Conservation (phyloP, 2,797 vertebrate species). For the Eulemur albifrons region DNA sequence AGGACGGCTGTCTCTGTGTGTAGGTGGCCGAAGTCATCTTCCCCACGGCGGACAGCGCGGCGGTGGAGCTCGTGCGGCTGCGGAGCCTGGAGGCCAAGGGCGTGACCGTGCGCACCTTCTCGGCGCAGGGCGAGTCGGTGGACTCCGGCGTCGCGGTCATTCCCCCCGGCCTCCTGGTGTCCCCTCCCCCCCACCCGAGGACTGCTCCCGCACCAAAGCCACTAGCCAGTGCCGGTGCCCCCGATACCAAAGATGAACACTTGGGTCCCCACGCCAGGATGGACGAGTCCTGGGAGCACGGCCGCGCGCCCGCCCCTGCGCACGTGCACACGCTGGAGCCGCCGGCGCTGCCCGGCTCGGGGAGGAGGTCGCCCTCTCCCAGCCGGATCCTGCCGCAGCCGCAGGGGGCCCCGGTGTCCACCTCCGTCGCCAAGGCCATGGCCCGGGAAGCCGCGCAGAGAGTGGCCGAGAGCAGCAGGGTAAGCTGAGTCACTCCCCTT, state of each 20-base stretch:
- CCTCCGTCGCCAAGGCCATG: conserved; percentile 97
- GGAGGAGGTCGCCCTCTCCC: conserved; percentile 92
- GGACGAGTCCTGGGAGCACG: conserved; percentile 92
- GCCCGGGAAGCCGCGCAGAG: conserved; percentile 96
- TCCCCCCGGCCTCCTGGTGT: conserved; percentile 92
- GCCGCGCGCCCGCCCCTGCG: conserved; percentile 83
- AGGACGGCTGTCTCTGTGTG: not conserved
- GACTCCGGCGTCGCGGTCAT: conserved; percentile 91
- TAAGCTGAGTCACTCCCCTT: conserved; percentile 66
- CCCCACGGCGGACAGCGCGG: conserved; percentile 90
- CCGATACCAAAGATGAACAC: conserved; percentile 97
- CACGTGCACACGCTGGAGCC: conserved; percentile 91
- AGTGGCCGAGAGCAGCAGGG: conserved; percentile 92
- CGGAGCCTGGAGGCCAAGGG: conserved; percentile 92
- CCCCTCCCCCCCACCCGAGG: conserved; percentile 88
- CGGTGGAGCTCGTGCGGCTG: conserved; percentile 92
- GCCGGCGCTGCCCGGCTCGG: conserved; percentile 85
- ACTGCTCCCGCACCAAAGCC: conserved; percentile 91
- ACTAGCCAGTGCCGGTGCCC: conserved; percentile 93
- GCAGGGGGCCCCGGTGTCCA: conserved; percentile 93
- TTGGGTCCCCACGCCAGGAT: conserved; percentile 84
- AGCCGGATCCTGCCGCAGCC: conserved; percentile 97
- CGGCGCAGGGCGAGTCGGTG: conserved; percentile 94
- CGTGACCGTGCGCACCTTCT: conserved; percentile 94
- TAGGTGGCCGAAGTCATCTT: conserved; percentile 96